A percentile compares a stretch with the other conserved stretches of the same genome.
phyloP scores from a whole-genome alignment of 2,797 vertebrate species.

The Cyclopterus lumpus region DNA sequence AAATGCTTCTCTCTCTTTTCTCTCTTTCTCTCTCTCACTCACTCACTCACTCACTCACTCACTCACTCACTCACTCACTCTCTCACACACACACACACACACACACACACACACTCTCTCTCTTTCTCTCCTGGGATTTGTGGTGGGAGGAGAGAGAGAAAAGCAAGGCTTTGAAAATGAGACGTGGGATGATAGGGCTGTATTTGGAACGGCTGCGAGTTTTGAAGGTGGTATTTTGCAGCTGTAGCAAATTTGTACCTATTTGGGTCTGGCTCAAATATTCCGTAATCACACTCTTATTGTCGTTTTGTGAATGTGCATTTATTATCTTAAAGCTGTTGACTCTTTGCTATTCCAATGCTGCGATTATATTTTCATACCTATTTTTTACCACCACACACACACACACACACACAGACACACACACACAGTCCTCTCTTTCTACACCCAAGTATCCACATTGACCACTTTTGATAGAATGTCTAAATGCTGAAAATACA shows the following conservation, averaged over 20 bases:
- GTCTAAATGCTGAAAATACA: conserved; percentile 79
- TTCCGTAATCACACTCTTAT: conserved; percentile 69
- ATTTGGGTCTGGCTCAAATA: conserved; percentile 71
- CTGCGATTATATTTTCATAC: conserved; percentile 62
- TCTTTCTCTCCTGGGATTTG: conserved; percentile 76
- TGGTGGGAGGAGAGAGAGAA: conserved; percentile 80
- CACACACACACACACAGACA: conserved; percentile 17
- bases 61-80: too few species aligned
- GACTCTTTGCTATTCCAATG: conserved; percentile 53
- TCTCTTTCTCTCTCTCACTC: conserved; percentile 25
- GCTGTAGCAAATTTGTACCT: conserved; percentile 80
- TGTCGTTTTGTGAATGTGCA: conserved; percentile 54
- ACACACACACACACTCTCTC: too few species aligned
- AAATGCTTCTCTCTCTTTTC: conserved; percentile 72
- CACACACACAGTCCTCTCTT: conserved; percentile 45
- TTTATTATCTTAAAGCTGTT: conserved; percentile 68
- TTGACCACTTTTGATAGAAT: conserved; percentile 75
- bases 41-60: too few species aligned
- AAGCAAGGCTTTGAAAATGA: conserved; percentile 81
- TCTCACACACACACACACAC: too few species aligned
- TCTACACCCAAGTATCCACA: conserved; percentile 66
- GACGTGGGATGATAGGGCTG: conserved; percentile 79
- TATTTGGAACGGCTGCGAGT: conserved; percentile 74
- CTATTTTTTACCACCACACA: conserved; percentile 52
- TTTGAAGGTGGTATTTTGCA: conserved; percentile 82